Percentiles rank a stretch among this genome's conserved stretches.
phyloP scores from a whole-genome alignment of 2,797 vertebrate genomes.

The Enoplosus armatus region DNA sequence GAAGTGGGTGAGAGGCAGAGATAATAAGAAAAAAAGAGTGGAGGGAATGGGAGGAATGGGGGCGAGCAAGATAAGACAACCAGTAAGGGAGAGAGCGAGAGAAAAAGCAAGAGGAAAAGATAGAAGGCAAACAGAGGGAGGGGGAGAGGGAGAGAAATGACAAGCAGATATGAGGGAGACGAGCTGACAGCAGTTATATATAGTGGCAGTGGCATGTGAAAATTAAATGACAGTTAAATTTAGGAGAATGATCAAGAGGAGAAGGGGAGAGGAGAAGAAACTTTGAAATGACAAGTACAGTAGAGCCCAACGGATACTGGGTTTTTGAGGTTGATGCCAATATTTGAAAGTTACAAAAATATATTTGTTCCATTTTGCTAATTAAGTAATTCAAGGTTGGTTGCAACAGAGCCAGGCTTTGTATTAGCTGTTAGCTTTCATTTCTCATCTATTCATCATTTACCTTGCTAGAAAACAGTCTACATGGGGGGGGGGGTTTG shows the following conservation, averaged over 20 bases:
- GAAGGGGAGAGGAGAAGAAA: background rate
- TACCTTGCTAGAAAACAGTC: too few species aligned
- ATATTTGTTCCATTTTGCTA: background rate
- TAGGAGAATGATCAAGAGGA: background rate
- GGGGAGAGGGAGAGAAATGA: background rate
- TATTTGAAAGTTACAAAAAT: background rate
- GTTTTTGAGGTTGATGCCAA: too few species aligned
- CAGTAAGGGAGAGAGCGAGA: too few species aligned
- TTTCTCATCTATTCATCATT: too few species aligned
- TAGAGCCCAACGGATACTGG: background rate
- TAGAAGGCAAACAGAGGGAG: background rate
- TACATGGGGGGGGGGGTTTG: too few species aligned
- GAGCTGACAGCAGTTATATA: conserved; percentile 41
- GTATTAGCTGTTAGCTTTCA: background rate
- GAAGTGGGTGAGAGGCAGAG: conserved; percentile 9
- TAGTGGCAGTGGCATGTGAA: conserved; percentile 28
- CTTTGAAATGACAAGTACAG: background rate
- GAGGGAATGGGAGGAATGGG: background rate
- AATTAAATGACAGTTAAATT: conserved; percentile 41
- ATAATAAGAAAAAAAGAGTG: background rate
- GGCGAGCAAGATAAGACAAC: background rate
- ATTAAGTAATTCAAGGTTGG: background rate
- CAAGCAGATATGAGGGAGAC: conserved; percentile 8
- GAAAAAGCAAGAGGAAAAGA: background rate
- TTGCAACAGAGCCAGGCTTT: background rate